Base-by-base conservation (phyloP, 2,797 vertebrate species). In the Gobio occitaniae region DNA sequence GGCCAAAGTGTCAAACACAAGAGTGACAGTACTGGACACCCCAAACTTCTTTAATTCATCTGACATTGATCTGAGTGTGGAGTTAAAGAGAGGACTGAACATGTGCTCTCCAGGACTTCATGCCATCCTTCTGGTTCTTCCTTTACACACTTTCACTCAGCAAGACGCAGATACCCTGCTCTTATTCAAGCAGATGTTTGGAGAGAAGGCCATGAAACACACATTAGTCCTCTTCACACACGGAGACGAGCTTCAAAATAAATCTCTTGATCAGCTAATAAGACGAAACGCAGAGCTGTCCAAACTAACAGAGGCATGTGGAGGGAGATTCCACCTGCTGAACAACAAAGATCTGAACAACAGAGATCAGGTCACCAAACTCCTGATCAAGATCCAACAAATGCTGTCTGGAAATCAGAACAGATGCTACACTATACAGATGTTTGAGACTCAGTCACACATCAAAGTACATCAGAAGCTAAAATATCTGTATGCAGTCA, bases 11-110 rank as follows among this genome's bases (percentile, higher is more conserved):
- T 86, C 21, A 5, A 77, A 69, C 6, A 70, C 44, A 63, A 47
- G 0, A n/a, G 38, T 91, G 36, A 41, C 56, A 16, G 85, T 90
- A 16, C 17, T 83, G 0, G 90, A 90, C 44, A 74, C 88, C 41
- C 87, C 82, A 2, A 48, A 80, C 84, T 47, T 59, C 41, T 0
- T 52, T 1, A 6, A 81, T 65, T 9, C 38, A 7, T 59, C 12
- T 7, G 6, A 52, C 2, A 36, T 12, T 44, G 13, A 38, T 44
- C 4, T 61, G 21, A 13, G 21, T n/a, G 52, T 13, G 3, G 83
- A 50, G 4, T 71, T 85, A 29, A 38, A 69, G 52, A 11, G 38
- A 0, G 9, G 70, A 32, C n/a, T 84, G 61, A 1, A 69, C 19
- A 54, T 15, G 19, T 54, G 19, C 12, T 16, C 83, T 17, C 6